phyloP scores from a whole-genome alignment of 2,888 invertebrate species.

The Leucophenga maculata region DNA sequence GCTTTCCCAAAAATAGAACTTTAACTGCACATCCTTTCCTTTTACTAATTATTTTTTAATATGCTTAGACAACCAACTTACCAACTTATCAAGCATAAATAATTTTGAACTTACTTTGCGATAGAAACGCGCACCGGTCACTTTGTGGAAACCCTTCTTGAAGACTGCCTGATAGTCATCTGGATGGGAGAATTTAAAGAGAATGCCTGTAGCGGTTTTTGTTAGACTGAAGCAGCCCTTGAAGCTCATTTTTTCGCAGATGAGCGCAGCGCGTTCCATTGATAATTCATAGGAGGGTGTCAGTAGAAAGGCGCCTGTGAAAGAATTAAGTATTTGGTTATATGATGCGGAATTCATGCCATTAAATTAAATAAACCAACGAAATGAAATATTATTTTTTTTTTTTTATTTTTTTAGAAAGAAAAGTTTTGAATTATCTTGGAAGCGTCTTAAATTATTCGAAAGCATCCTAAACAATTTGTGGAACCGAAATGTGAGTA shows the following conservation, averaged over 20 bases:
- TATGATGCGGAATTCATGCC: no score
- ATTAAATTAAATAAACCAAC: no score
- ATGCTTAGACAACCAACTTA: not conserved
- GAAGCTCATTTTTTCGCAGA: conserved; percentile 92
- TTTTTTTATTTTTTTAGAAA: no score
- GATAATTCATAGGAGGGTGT: conserved; percentile 89
- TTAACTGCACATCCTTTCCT: no score
- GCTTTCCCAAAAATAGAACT: no score
- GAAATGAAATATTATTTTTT: no score
- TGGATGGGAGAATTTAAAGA: conserved; percentile 89
- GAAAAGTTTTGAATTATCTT: no score
- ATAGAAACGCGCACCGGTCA: conserved; percentile 88
- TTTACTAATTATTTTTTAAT: not conserved
- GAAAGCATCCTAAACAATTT: no score
- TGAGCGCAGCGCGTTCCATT: conserved; percentile 87
- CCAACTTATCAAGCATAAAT: not conserved
- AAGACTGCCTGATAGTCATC: conserved; percentile 90
- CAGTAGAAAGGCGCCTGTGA: conserved; percentile 82
- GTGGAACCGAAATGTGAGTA: no score
- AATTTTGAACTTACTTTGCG: conserved; percentile 78
- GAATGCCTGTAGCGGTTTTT: conserved; percentile 89
- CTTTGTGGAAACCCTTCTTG: conserved; percentile 90
- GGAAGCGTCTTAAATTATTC: no score
- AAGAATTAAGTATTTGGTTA: not conserved
- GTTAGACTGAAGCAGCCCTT: conserved; percentile 89